Evolutionary conservation across 2,797 vertebrate species (phyloP).

Genomic region (Rhinella marina): DNA sequence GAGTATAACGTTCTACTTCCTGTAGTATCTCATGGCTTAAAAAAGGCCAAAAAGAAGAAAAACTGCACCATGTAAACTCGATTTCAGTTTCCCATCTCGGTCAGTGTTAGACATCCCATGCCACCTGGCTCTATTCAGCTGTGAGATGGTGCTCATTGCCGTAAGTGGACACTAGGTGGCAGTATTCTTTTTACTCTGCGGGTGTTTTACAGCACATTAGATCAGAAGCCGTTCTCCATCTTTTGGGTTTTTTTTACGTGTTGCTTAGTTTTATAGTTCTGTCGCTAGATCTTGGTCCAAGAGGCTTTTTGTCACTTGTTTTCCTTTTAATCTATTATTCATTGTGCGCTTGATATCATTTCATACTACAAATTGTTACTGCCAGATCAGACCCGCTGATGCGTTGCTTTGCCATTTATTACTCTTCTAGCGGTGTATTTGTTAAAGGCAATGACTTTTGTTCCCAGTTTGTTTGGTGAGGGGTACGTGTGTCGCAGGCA

Average conservation of each 20-base stretch:
- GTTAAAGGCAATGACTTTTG: constrained; percentile 62
- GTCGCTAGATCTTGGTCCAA: not conserved
- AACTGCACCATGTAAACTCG: too few relatives aligned
- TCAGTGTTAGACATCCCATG: too few relatives aligned
- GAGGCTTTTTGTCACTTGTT: not conserved
- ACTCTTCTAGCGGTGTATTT: not conserved
- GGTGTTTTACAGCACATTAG: not conserved
- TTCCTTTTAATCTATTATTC: not conserved
- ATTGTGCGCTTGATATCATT: not conserved
- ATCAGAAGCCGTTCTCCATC: not conserved
- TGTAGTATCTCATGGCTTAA: not conserved
- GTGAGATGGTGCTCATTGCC: not conserved
- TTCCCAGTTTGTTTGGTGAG: constrained; percentile 79
- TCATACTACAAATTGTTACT: not conserved
- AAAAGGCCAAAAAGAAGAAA: too few relatives aligned
- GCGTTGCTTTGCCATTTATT: not conserved
- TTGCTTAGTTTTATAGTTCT: not conserved
- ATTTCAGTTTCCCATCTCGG: not conserved
- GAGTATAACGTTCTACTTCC: not conserved
- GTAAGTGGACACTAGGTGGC: constrained; percentile 20
- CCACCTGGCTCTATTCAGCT: not conserved
- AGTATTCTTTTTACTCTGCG: constrained; percentile 9
- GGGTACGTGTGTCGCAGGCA: constrained; percentile 67
- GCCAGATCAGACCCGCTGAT: not conserved
- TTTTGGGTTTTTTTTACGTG: not conserved